phyloP scores from a whole-genome alignment of 2,113 vertebrate species.

The Anolis carolinensis region DNA sequence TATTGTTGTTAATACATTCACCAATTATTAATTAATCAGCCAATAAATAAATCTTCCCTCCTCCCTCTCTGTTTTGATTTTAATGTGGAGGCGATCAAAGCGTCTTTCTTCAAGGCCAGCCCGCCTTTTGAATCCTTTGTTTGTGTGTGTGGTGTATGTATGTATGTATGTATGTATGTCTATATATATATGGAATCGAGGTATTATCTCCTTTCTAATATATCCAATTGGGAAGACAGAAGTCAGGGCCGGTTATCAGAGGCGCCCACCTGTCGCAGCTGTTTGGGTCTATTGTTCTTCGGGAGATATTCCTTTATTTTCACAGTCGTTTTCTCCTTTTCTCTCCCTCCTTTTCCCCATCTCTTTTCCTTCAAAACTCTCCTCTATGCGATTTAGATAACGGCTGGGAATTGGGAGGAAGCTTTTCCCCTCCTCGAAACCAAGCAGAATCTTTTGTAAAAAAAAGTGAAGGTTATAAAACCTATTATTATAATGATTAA shows the following conservation, averaged over 20 bases:
- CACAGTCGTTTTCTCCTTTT: background rate
- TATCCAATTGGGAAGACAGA: conserved; percentile 62
- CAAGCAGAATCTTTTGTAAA: no score
- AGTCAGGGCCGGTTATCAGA: conserved; percentile 56
- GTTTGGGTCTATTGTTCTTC: conserved; percentile 42
- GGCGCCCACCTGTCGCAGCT: conserved; percentile 56
- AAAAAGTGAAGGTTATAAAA: no score
- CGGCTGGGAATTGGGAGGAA: no score
- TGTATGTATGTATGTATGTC: no score
- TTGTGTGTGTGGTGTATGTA: background rate
- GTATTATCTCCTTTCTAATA: conserved; percentile 51
- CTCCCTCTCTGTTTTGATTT: background rate
- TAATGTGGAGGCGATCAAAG: conserved; percentile 3
- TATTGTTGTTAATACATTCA: no score
- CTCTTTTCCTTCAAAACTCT: no score
- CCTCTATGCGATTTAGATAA: no score
- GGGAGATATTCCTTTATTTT: background rate
- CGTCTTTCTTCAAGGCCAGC: background rate
- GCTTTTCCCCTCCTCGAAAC: no score
- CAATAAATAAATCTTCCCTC: no score
- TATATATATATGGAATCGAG: conserved; percentile 12
- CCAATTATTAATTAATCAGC: no score
- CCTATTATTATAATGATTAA: no score
- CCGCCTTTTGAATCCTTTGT: conserved; percentile 1
- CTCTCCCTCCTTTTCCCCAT: fast-evolving